Base-by-base conservation (phyloP, 2,888 invertebrate species). In the Pasiphila rectangulata region DNA sequence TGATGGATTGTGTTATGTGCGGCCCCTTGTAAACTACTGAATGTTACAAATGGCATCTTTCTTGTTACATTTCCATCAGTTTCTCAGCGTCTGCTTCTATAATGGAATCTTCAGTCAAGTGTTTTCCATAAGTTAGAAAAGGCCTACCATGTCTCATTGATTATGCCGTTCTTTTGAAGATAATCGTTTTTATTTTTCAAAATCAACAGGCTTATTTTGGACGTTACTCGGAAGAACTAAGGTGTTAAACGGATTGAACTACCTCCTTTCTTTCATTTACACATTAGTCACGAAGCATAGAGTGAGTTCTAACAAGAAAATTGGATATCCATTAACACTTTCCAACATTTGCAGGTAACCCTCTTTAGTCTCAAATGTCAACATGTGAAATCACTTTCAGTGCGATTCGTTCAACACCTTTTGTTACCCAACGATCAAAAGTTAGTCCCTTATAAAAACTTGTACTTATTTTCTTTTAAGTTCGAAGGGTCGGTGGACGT, bases 401-500 rank as follows among this genome's bases (percentile, higher is more conserved):
- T 34, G 12, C 34, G 34, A 32, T 51, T 46, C 40, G 35, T 46
- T 43, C 39, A 36, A 40, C 39, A 42, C 37, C 38, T 46, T 46
- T 51, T 50, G 46, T 51, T 45, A 30, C 9, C 35, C 36, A 42
- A 44, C 45, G 45, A 50, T 50, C 41, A 41, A 45, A 49, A 46
- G 45, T 53, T 38, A 29, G 42, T 46, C 41, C 46, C 41, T 32
- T 50, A 50, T 38, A 50, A 45, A 50, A 45, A 52, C 48, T 41
- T 50, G 46, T 39, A 32, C 49, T 49, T 49, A 49, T 49, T 49
- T 57, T 50, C 48, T 57, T 56, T 52, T 35, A 51, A 54, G 43
- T 57, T 56, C 50, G 27, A 39, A 50, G 51, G 56, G 57, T 47
- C 46, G 13, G 32, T 47, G 47, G 58, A 64, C 71, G 72, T 72